Evolutionary conservation across 2,888 invertebrate genomes (phyloP).

Genomic region (Ormyrus labotus): DNA sequence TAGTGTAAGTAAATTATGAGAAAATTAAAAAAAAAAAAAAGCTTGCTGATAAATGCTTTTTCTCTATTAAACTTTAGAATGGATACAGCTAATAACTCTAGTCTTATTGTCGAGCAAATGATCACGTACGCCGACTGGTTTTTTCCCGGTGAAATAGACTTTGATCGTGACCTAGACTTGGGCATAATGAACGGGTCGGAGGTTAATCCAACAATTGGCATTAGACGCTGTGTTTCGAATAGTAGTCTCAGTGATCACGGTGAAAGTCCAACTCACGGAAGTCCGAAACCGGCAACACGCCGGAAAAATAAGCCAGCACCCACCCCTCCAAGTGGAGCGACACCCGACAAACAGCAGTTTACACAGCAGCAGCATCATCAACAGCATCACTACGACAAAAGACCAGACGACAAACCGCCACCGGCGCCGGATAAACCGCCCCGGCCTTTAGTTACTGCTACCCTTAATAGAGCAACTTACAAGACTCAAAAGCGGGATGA

Average conservation of each 20-base stretch:
- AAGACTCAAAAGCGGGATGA: conserved; percentile 77
- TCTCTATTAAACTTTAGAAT: conserved; percentile 76
- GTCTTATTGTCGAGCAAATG: conserved; percentile 89
- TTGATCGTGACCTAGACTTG: conserved; percentile 78
- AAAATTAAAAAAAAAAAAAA: no score
- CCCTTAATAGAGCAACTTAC: conserved; percentile 80
- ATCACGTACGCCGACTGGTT: conserved; percentile 89
- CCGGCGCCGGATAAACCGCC: conserved; percentile 81
- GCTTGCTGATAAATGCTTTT: no score
- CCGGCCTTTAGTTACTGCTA: conserved; percentile 79
- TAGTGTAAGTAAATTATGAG: conserved; percentile 72
- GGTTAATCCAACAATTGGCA: conserved; percentile 61
- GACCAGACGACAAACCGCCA: conserved; percentile 71
- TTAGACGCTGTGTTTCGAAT: conserved; percentile 80
- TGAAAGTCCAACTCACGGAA: conserved; percentile 83
- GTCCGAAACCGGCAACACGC: conserved; percentile 84
- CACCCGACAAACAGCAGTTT: conserved; percentile 70
- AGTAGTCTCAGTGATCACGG: conserved; percentile 83
- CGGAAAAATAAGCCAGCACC: conserved; percentile 88
- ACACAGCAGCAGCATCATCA: not conserved
- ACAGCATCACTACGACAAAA: conserved; percentile 65
- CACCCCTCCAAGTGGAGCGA: conserved; percentile 79
- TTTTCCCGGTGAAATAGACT: conserved; percentile 87
- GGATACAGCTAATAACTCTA: conserved; percentile 88
- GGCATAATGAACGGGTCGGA: conserved; percentile 68